These are phyloP conservation scores for Poecilia wingei DNA, from an alignment of 2,797 vertebrate species.

Conservation along the genomic window DNA sequence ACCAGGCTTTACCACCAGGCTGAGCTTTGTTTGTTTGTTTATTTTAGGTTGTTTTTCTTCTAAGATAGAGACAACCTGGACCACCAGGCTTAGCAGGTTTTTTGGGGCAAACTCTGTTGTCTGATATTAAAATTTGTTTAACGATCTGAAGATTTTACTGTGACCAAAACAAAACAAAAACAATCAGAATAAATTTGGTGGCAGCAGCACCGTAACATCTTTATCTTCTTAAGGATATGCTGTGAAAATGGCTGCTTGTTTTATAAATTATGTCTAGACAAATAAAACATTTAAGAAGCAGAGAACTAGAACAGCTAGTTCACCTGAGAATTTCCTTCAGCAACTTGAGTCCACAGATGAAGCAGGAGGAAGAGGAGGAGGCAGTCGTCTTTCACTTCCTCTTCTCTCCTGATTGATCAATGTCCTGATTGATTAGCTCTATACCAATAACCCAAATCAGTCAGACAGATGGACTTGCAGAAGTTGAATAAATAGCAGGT, in stretches of 20 bases:
- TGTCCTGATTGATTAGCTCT: neutral
- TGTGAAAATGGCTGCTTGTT: neutral
- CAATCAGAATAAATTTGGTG: neutral
- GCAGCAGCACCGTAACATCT: neutral
- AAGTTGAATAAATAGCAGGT: neutral
- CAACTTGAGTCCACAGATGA: conserved; percentile 5
- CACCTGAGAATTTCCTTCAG: conserved; percentile 4
- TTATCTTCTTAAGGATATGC: neutral
- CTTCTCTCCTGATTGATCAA: neutral
- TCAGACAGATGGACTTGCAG: neutral
- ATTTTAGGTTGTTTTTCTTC: too few species aligned
- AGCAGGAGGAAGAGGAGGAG: neutral
- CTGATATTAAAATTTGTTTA: neutral
- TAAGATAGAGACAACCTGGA: too few species aligned
- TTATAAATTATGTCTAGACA: conserved; percentile 1
- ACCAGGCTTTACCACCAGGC: too few species aligned
- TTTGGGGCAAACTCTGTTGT: neutral
- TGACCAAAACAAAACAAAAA: neutral
- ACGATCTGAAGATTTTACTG: neutral
- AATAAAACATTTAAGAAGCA: conserved; percentile 8
- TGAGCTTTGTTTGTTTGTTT: too few species aligned
- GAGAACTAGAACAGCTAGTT: conserved; percentile 5
- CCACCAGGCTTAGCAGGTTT: too few species aligned
- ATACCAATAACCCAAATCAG: neutral
- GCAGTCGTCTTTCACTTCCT: neutral